Evolutionary conservation across 2,888 invertebrate species (phyloP).

Genomic region (Thelaira solivaga): DNA sequence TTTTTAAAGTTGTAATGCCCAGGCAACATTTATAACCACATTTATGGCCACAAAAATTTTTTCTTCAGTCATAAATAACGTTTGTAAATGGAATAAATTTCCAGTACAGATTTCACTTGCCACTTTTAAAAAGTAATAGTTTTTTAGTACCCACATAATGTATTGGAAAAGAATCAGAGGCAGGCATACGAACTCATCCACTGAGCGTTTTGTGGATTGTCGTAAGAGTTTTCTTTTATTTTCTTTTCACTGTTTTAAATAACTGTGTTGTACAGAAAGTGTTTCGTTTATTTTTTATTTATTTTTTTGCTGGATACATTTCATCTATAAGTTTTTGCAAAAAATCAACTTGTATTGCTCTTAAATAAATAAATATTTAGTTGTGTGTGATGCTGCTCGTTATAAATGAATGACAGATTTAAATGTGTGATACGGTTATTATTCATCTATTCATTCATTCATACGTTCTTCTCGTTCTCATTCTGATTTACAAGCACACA

Average conservation of each 20-base stretch:
- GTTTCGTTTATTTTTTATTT: slow-evolving; percentile 15
- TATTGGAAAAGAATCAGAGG: too few relatives aligned
- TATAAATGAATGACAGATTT: slow-evolving; percentile 54
- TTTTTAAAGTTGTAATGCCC: too few relatives aligned
- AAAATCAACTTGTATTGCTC: slow-evolving; percentile 43
- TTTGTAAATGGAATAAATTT: too few relatives aligned
- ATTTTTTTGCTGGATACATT: too few relatives aligned
- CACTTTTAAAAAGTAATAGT: too few relatives aligned
- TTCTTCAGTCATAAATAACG: too few relatives aligned
- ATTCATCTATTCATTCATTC: slow-evolving; percentile 36
- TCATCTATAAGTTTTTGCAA: slow-evolving; percentile 5
- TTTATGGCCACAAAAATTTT: too few relatives aligned
- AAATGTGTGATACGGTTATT: slow-evolving; percentile 51
- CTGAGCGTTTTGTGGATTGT: too few relatives aligned
- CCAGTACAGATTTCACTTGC: too few relatives aligned
- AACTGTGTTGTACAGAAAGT: neutral
- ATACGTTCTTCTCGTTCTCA: slow-evolving; percentile 7
- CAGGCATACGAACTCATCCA: too few relatives aligned
- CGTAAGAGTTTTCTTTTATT: neutral
- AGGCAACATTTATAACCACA: too few relatives aligned
- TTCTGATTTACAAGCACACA: neutral
- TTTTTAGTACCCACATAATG: too few relatives aligned
- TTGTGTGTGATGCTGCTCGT: neutral
- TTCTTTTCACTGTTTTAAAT: slow-evolving; percentile 7
- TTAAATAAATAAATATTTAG: slow-evolving; percentile 5